These are phyloP conservation scores for Apodemus agrarius DNA, from an alignment of 2,797 vertebrate genomes.

Conservation along the genomic window DNA sequence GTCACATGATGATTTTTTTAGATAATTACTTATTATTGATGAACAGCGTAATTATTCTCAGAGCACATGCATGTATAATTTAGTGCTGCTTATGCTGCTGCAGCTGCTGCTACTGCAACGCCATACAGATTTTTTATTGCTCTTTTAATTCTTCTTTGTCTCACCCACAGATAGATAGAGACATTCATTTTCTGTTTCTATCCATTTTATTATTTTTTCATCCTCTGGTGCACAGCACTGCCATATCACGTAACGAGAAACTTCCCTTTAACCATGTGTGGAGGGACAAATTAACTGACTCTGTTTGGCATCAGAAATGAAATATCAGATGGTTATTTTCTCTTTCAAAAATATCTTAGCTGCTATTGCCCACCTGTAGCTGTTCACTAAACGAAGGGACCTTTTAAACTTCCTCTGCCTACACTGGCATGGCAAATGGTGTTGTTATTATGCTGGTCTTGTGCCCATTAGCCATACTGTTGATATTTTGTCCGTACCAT, in stretches of 20 bases:
- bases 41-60: slow-evolving; percentile 80
- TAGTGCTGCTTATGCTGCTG: slow-evolving; percentile 69
- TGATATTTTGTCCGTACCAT: neutral
- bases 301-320: slow-evolving; percentile 30
- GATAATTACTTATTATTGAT: slow-evolving; percentile 82
- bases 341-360: slow-evolving; percentile 22
- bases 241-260: neutral
- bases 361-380: neutral
- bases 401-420: neutral
- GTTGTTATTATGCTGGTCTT: neutral
- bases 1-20: slow-evolving; percentile 70
- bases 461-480: neutral
- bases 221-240: neutral
- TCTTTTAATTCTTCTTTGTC: slow-evolving; percentile 67
- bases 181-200: slow-evolving; percentile 8
- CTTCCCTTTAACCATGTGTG: slow-evolving; percentile 8
- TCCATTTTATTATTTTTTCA: neutral
- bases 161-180: neutral
- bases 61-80: slow-evolving; percentile 79
- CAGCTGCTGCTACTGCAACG: slow-evolving; percentile 67
- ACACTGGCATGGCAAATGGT: neutral
- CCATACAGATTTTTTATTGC: slow-evolving; percentile 48
- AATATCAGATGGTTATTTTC: slow-evolving; percentile 36
- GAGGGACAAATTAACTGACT: neutral
- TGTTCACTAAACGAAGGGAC: neutral